phyloP scores from a whole-genome alignment of 2,113 vertebrate species.

The Capricornis sumatraensis region DNA sequence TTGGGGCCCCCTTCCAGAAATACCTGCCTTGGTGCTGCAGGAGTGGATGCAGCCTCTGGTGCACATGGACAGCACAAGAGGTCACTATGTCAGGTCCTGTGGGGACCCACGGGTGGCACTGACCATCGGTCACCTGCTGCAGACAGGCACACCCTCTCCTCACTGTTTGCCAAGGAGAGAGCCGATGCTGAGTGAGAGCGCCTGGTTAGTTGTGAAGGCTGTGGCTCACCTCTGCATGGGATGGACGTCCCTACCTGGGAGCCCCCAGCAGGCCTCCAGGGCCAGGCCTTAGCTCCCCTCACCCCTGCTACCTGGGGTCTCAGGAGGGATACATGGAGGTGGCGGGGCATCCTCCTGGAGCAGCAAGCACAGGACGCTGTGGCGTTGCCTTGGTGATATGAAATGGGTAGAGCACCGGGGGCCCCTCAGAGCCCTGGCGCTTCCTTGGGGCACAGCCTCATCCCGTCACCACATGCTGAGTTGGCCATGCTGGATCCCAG shows the following conservation, averaged over 20 bases:
- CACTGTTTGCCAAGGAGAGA: neutral
- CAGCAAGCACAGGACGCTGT: no score
- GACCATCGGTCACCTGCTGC: fast-evolving
- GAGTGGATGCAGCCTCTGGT: fast-evolving
- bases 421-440: fast-evolving
- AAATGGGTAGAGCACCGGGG: fast-evolving
- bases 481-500: neutral
- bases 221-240: neutral
- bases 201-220: fast-evolving
- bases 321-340: neutral
- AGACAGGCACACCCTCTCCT: neutral
- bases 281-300: fast-evolving
- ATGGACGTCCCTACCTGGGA: neutral
- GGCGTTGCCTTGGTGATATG: fast-evolving
- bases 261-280: neutral
- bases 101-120: fast-evolving
- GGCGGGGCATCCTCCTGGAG: fast-evolving
- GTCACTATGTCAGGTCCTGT: fast-evolving
- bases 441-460: no score
- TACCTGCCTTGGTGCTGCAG: fast-evolving
- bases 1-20: neutral
- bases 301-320: neutral
- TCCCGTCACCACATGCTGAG: fast-evolving
- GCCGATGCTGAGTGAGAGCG: fast-evolving
- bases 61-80: fast-evolving